A percentile compares a stretch with the other conserved stretches of the same genome.
These are phyloP conservation scores for Bombus terrestris DNA, from an alignment of 1,140 invertebrate species.

Conservation along the genomic window DNA sequence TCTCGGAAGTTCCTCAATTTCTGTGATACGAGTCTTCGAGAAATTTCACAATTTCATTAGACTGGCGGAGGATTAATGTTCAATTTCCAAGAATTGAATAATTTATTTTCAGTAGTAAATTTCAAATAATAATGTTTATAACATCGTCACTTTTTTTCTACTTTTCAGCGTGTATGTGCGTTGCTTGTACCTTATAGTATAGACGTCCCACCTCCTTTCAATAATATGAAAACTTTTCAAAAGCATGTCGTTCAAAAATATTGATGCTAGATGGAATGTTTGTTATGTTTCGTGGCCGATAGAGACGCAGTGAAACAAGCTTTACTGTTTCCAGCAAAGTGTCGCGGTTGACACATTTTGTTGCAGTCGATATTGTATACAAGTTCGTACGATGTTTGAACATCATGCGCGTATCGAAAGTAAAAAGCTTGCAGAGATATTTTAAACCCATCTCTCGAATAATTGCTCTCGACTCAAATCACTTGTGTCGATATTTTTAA, in stretches of 20 bases:
- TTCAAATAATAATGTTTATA: too few relatives aligned
- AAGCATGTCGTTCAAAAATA: neutral
- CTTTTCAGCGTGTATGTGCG: too few relatives aligned
- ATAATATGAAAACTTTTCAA: constrained; percentile 1
- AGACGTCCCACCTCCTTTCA: neutral
- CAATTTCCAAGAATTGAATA: too few relatives aligned
- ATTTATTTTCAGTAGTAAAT: too few relatives aligned
- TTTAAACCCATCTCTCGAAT: neutral
- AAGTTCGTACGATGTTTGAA: neutral
- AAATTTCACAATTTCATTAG: too few relatives aligned
- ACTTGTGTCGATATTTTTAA: constrained; percentile 24
- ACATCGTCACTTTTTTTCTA: too few relatives aligned
- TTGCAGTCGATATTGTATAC: neutral
- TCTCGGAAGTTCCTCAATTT: too few relatives aligned
- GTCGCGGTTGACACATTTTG: neutral
- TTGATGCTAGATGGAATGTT: neutral
- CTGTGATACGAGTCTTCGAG: too few relatives aligned
- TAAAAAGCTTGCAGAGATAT: neutral
- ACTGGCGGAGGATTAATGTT: too few relatives aligned
- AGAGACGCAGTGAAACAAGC: neutral
- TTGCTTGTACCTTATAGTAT: neutral
- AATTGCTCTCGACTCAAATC: neutral
- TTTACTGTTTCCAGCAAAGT: too few relatives aligned
- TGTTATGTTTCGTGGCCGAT: neutral
- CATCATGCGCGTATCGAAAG: neutral